A percentile compares a stretch with the other conserved stretches of the same genome.
phyloP scores from a whole-genome alignment of 2,113 vertebrate species.

The Erythrocercus mccallii region DNA sequence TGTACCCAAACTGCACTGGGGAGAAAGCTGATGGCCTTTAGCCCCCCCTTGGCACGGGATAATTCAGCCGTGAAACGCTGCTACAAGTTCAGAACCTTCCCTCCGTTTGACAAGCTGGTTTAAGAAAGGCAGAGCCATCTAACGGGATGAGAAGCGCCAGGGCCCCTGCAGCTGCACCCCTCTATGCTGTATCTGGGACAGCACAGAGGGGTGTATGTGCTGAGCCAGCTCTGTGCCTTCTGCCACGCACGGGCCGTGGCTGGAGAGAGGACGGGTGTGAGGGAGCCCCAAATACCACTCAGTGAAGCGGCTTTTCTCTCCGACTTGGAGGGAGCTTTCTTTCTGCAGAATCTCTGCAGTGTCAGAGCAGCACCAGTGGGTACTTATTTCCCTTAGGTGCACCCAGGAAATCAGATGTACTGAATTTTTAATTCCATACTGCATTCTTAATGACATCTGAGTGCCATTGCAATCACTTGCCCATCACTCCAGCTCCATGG shows the following conservation, averaged over 20 bases:
- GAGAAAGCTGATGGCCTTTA: background rate
- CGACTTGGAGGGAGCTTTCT: accelerated
- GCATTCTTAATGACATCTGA: background rate
- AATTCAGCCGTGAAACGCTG: background rate
- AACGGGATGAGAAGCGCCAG: too few relatives aligned
- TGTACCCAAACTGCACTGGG: accelerated
- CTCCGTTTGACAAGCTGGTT: accelerated
- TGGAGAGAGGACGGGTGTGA: accelerated
- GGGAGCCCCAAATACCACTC: background rate
- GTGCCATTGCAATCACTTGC: background rate
- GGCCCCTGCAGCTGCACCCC: accelerated
- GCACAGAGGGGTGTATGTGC: accelerated
- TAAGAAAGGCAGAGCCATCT: accelerated
- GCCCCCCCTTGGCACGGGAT: accelerated
- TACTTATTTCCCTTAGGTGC: background rate
- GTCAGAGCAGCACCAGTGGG: background rate
- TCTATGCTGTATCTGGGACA: background rate
- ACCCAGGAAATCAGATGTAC: background rate
- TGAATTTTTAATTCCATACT: background rate
- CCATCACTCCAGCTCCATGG: background rate
- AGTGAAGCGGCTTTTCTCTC: background rate
- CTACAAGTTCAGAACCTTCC: accelerated
- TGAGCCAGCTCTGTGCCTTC: background rate
- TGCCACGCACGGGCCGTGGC: accelerated
- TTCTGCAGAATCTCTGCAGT: background rate